Base-by-base conservation (phyloP, 2,797 vertebrate genomes). In the Clarias fuscus region DNA sequence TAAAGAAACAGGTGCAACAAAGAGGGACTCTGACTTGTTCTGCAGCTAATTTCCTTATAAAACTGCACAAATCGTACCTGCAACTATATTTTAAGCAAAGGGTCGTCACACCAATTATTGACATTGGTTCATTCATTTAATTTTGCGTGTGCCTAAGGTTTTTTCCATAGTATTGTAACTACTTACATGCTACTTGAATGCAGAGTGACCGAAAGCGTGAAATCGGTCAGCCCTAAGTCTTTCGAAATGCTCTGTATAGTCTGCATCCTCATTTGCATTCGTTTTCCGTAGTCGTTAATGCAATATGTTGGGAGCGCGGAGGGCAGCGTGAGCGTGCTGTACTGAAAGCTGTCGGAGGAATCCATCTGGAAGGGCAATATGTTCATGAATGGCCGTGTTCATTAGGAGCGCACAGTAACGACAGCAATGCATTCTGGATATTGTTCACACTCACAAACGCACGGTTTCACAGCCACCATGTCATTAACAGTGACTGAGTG, bases 231-330 rank as follows among this genome's bases (percentile, higher is more conserved):
- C 33, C 76, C 10, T 18, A 75, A 75, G 6, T 53, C 72, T 58
- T 53, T 58, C 15, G 7, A 27, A 76, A 58, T 40, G 24, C 18
- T 89, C 84, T 83, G 37, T 53, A 40, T 82, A 18, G 84, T 88
- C 70, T 90, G 89, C 90, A 61, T 62, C 59, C 70, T 88, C 58
- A 86, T 90, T 90, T 89, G 88, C 83, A 89, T 88, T 58, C 68
- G 72, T 81, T 84, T 70, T 80, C 84, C 71, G 33, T 76, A 27
- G 13, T 64, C 71, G 73, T 79, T 81, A 73, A 86, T 87, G 84
- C 87, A 87, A 85, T 85, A 89, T 88, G 53, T 77, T 84, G 88
- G 90, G 88, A 85, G 59, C 59, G 4, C 11, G 83, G 84, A 88
- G 78, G 86, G 85, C 87, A 77, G 82, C 82, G 77, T 82, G 40